A percentile compares a stretch with the other conserved stretches of the same genome.
These are phyloP conservation scores for Nixonia krombeini DNA, from an alignment of 1,140 invertebrate species.

Conservation along the genomic window DNA sequence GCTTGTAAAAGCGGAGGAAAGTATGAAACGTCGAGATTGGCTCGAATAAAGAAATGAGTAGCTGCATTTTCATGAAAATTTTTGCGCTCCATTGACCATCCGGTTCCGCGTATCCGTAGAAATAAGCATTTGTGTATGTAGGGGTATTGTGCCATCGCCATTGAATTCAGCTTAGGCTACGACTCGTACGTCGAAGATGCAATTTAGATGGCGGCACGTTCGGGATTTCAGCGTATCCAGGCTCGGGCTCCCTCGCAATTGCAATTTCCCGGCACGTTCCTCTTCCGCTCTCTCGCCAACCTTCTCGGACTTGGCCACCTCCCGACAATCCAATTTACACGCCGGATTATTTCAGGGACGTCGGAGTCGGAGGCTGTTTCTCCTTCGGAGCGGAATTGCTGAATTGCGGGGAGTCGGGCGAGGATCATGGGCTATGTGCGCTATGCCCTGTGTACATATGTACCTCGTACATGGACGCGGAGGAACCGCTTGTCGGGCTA, in stretches of 20 bases:
- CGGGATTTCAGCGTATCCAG: conserved; percentile 37
- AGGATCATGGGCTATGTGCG: conserved; percentile 11
- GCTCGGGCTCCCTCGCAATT: conserved; percentile 38
- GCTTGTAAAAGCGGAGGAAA: too few species aligned
- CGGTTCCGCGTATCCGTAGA: too few species aligned
- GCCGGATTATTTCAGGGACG: conserved; percentile 62
- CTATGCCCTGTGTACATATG: conserved; percentile 9
- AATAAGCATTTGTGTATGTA: too few species aligned
- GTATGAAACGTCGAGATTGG: too few species aligned
- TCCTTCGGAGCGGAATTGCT: conserved; percentile 43
- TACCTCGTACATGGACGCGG: conserved; percentile 9
- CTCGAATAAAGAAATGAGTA: too few species aligned
- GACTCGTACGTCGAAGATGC: conserved; percentile 24
- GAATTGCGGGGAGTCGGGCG: conserved; percentile 41
- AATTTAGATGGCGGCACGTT: conserved; percentile 37
- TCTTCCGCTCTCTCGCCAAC: conserved; percentile 20
- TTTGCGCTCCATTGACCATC: too few species aligned
- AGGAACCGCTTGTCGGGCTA: conserved; percentile 24
- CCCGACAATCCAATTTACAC: conserved; percentile 67
- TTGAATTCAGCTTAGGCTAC: conserved; percentile 38
- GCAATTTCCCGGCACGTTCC: conserved; percentile 34
- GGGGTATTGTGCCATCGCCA: conserved; percentile 20
- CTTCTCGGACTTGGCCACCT: conserved; percentile 28
- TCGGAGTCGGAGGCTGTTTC: conserved; percentile 32
- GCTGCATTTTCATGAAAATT: too few species aligned